These are phyloP conservation scores for Corticium candelabrum DNA, from an alignment of 37 sponge, comb jelly and placozoan species.

Conservation along the genomic window DNA sequence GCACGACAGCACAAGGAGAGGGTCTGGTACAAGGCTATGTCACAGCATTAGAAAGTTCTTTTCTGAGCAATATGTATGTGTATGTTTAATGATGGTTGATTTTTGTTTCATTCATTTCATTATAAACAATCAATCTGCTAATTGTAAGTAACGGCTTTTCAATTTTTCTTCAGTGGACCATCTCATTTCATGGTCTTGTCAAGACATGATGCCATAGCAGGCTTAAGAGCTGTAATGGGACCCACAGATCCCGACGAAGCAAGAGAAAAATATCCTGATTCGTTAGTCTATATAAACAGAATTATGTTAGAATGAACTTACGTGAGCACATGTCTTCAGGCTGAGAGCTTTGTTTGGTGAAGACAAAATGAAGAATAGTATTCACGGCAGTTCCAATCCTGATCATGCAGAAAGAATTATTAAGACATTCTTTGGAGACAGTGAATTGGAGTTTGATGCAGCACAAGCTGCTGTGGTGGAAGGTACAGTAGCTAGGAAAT, in stretches of 20 bases:
- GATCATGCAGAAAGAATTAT: constrained; percentile 61
- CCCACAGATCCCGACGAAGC: constrained; percentile 78
- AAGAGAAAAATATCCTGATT: constrained; percentile 48
- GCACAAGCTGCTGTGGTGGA: not conserved
- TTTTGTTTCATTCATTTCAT: too few species aligned
- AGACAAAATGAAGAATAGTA: constrained; percentile 70
- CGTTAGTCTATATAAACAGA: constrained; percentile 14
- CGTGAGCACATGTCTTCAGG: constrained; percentile 2
- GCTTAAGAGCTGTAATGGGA: constrained; percentile 87
- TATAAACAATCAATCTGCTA: too few species aligned
- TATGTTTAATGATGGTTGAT: too few species aligned
- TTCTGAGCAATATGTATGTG: too few species aligned
- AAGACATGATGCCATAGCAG: constrained; percentile 69
- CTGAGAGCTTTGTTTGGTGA: constrained; percentile 76
- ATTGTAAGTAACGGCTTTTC: too few species aligned
- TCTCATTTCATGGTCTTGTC: constrained; percentile 90
- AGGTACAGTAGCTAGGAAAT: not conserved
- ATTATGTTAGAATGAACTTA: not conserved
- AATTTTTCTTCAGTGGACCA: constrained; percentile 63
- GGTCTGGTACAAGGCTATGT: too few species aligned
- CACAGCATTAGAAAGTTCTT: too few species aligned
- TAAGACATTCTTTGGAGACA: constrained; percentile 52
- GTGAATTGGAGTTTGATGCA: constrained; percentile 18
- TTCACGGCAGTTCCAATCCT: constrained; percentile 67
- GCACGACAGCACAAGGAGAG: too few species aligned